Evolutionary conservation across 2,797 vertebrate genomes (phyloP).

Genomic region (Naso thynnoides): DNA sequence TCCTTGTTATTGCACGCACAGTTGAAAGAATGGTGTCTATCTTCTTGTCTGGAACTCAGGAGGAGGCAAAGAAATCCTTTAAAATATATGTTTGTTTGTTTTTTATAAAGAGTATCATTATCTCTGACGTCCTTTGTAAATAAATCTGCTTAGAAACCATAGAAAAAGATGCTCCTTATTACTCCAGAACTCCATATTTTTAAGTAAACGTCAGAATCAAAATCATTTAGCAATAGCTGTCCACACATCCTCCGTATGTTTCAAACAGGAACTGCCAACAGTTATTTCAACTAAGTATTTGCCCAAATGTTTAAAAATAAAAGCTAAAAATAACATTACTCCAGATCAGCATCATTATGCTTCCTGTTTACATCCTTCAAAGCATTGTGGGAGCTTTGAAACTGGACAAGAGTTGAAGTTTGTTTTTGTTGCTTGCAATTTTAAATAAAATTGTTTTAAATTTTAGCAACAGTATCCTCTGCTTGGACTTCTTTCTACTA

Average conservation of each 20-base stretch:
- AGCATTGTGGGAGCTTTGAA: background rate
- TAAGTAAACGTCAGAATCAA: background rate
- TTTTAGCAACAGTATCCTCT: too few relatives aligned
- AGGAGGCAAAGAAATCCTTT: too few relatives aligned
- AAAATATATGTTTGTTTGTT: too few relatives aligned
- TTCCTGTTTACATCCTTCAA: slow-evolving; percentile 2
- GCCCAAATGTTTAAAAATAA: background rate
- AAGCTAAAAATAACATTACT: background rate
- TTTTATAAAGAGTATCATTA: too few relatives aligned
- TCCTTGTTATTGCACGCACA: too few relatives aligned
- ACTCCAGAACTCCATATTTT: background rate
- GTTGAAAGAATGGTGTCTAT: too few relatives aligned
- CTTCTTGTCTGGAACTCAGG: too few relatives aligned
- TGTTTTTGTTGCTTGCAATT: background rate
- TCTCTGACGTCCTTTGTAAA: too few relatives aligned
- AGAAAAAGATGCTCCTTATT: too few relatives aligned
- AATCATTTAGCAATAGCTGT: background rate
- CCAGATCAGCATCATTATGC: background rate
- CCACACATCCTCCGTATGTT: rapidly evolving
- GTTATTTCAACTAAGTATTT: background rate
- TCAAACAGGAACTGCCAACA: background rate
- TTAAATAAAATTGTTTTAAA: too few relatives aligned
- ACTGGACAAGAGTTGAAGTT: background rate
- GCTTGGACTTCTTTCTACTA: too few relatives aligned
- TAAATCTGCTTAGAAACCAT: too few relatives aligned